phyloP scores from a whole-genome alignment of 1,140 invertebrate species.

The Palaemon carinicauda region DNA sequence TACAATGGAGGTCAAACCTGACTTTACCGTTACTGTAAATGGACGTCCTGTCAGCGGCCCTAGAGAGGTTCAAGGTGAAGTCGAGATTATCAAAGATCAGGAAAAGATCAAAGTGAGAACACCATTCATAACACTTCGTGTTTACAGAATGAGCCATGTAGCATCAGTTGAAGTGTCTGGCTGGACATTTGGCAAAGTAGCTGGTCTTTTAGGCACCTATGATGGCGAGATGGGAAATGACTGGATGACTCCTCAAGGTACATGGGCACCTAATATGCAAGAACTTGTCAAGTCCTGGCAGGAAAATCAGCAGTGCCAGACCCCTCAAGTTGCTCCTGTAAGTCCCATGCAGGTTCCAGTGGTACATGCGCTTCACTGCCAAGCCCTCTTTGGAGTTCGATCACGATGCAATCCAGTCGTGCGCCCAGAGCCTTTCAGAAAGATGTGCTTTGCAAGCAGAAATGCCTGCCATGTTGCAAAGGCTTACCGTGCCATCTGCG shows the following conservation, averaged over 20 bases:
- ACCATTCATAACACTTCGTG: neutral
- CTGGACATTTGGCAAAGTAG: slow-evolving; percentile 24
- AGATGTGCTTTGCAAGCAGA: neutral
- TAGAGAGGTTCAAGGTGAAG: too few species aligned
- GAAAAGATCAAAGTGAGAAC: neutral
- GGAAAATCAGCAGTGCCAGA: slow-evolving; percentile 12
- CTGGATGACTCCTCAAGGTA: neutral
- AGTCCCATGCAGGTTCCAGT: neutral
- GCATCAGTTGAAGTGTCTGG: slow-evolving; percentile 17
- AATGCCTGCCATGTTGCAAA: slow-evolving; percentile 15
- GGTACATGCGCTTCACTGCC: neutral
- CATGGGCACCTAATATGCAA: neutral
- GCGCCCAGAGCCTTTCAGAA: slow-evolving; percentile 3
- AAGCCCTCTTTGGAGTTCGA: neutral
- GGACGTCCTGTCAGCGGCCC: too few species aligned
- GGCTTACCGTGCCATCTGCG: slow-evolving; percentile 8
- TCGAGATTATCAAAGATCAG: too few species aligned
- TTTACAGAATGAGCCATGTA: neutral
- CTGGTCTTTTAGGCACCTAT: slow-evolving; percentile 19
- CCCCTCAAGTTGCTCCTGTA: neutral
- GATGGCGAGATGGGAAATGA: neutral
- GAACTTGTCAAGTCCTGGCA: slow-evolving; percentile 25
- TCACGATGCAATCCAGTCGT: neutral
- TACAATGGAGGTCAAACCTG: neutral
- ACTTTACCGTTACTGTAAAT: too few species aligned